Evolutionary conservation across 2,888 invertebrate genomes (phyloP).

Genomic region (Drosophila nr. perissopoda): DNA sequence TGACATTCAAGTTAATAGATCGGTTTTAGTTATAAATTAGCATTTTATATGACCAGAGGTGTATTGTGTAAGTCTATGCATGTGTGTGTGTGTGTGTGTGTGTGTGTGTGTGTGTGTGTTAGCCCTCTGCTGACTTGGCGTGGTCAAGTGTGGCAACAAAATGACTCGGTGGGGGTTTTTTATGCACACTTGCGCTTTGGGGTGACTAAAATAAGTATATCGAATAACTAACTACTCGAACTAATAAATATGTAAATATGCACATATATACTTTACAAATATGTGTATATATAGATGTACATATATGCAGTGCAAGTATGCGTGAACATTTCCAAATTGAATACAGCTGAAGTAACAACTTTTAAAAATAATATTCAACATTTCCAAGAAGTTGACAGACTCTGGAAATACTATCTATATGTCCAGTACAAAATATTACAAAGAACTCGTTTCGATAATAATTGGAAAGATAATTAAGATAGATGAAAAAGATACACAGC

Average conservation of each 20-base stretch:
- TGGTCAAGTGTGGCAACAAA: constrained; percentile 58
- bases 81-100: constrained; percentile 19
- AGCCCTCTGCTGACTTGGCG: constrained; percentile 35
- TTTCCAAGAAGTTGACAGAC: not conserved
- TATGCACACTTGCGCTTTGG: constrained; percentile 25
- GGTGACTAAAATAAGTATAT: constrained; percentile 46
- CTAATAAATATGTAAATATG: constrained; percentile 37
- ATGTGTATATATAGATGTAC: not conserved
- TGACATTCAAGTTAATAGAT: constrained; percentile 82
- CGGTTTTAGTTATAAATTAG: constrained; percentile 79
- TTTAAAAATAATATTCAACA: not conserved
- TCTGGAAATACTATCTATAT: not conserved
- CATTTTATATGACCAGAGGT: constrained; percentile 65
- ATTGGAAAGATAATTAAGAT: not conserved
- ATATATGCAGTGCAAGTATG: not conserved
- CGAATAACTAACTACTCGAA: constrained; percentile 29
- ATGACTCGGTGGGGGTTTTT: constrained; percentile 48
- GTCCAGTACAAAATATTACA: not conserved
- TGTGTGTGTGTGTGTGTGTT: constrained; percentile 24
- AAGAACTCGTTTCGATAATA: not conserved
- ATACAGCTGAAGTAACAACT: not conserved
- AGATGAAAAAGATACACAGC: not conserved
- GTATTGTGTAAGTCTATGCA: constrained; percentile 12
- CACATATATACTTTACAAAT: not conserved
- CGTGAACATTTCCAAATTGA: not conserved